phyloP scores from a whole-genome alignment of 2,888 invertebrate species.

The Cerceris rybyensis region DNA sequence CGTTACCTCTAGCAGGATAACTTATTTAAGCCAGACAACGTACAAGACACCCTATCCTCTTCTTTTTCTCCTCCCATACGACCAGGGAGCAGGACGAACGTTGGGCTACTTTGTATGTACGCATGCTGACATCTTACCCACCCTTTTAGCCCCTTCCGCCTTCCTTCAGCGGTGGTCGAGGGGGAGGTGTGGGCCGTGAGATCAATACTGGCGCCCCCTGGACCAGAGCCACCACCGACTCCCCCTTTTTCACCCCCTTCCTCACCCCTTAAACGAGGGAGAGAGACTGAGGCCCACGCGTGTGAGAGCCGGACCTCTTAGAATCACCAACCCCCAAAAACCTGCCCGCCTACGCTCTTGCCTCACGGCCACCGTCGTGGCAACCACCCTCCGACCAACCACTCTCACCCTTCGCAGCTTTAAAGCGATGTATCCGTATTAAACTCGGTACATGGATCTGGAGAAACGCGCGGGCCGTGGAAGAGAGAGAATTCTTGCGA shows the following conservation, averaged over 20 bases:
- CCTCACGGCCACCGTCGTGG: constrained; percentile 67
- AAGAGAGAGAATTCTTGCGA: constrained; percentile 12
- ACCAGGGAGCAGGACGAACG: constrained; percentile 48
- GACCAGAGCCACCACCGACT: constrained; percentile 76
- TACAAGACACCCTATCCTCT: constrained; percentile 35
- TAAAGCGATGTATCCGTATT: constrained; percentile 79
- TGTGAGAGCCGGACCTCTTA: constrained; percentile 80
- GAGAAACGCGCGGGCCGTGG: not conserved
- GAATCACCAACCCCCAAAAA: constrained; percentile 77
- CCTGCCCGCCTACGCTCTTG: constrained; percentile 67
- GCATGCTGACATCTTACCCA: constrained; percentile 81
- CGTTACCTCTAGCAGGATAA: constrained; percentile 58
- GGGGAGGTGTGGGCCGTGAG: constrained; percentile 74
- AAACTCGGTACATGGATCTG: constrained; percentile 30
- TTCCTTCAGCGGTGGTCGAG: constrained; percentile 66
- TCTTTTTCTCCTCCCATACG: constrained; percentile 38
- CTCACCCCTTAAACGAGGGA: constrained; percentile 29
- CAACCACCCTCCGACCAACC: constrained; percentile 73
- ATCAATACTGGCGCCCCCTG: constrained; percentile 81
- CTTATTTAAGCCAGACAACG: constrained; percentile 66
- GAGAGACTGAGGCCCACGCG: constrained; percentile 68
- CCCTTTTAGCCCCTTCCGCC: constrained; percentile 72
- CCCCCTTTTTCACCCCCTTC: constrained; percentile 55
- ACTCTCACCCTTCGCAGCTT: constrained; percentile 73
- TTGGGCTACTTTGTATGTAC: constrained; percentile 81